Evolutionary conservation across 2,113 vertebrate genomes (phyloP), one percentile per base, ranked within the genome.

Genomic region (Bagarius yarrelli): DNA sequence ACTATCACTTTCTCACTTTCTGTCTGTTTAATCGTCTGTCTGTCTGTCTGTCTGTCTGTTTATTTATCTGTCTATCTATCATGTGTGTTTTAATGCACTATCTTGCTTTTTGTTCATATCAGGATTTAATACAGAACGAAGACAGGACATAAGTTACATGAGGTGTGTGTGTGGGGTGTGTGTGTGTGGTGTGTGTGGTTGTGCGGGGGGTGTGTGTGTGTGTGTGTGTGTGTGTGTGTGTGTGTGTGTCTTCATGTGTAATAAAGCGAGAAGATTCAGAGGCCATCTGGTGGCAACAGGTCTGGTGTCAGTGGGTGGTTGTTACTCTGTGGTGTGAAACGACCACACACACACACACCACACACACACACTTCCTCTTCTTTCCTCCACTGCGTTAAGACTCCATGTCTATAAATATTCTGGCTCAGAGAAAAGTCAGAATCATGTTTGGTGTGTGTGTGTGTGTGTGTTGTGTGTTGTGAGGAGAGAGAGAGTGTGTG

Each of bases 221-320:
- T 55, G 60, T 82, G 73, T 76, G 72, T 76, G 63, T 77, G 53
- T 36, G 66, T 18, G 75, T 15, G 59, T 52, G 79, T 52, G 40
- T 86, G 67, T 76, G 66, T 18, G 80, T 82, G 81, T 61, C n/a
- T n/a, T n/a, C n/a, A n/a, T n/a, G n/a, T n/a, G n/a, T n/a, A n/a
- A n/a, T n/a, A n/a, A n/a, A n/a, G n/a, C n/a, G n/a, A n/a, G 36
- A 71, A n/a, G 80, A 85, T 75, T 77, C 36, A 66, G 60, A 75
- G 83, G 83, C 91, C 90, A 91, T 91, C 90, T 93, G 90, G 88
- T 90, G 89, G 87, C 89, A 91, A 90, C 91, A 90, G 90, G 89
- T 90, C 91, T 84, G 76, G 75, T 89, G 89, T 90, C 89, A 91
- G 90, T 86, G 88, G 90, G 90, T 84, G 14, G 81, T 36, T 77